Conservation (phyloP, 2,888 invertebrate genomes). For the Autographa gamma region DNA sequence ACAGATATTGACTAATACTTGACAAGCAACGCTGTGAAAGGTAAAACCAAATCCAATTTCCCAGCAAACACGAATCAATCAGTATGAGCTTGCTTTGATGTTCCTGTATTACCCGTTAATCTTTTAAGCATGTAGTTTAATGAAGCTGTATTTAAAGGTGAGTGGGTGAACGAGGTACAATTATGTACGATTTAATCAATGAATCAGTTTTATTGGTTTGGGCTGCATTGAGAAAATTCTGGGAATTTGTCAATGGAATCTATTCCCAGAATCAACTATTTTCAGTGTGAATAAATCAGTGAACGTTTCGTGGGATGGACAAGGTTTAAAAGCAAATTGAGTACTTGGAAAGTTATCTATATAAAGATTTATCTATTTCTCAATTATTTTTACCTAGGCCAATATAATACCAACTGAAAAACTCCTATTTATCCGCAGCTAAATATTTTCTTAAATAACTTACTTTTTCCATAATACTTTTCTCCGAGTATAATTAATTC, state of each 20-base stretch:
- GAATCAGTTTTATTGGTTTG: not conserved
- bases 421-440: no score
- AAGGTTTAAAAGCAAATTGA: no score
- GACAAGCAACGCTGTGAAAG: slow-evolving; percentile 14
- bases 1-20: slow-evolving; percentile 12
- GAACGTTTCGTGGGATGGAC: no score
- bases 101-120: slow-evolving; percentile 12
- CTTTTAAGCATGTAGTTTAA: slow-evolving; percentile 13
- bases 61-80: slow-evolving; percentile 16
- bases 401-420: no score
- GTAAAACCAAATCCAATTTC: slow-evolving; percentile 20
- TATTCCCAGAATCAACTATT: no score
- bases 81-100: slow-evolving; percentile 21
- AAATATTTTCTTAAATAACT: no score
- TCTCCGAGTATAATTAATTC: not conserved
- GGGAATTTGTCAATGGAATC: not conserved
- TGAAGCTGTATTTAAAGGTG: slow-evolving; percentile 3
- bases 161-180: not conserved
- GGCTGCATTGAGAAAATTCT: not conserved
- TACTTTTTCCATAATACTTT: not conserved
- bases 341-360: no score
- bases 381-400: no score
- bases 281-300: no score
- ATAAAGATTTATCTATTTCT: no score
- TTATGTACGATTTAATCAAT: slow-evolving; percentile 6